A percentile compares a stretch with the other conserved stretches of the same genome.
Conservation (phyloP, 2,797 vertebrate species). For the Poliocrania exsul region DNA sequence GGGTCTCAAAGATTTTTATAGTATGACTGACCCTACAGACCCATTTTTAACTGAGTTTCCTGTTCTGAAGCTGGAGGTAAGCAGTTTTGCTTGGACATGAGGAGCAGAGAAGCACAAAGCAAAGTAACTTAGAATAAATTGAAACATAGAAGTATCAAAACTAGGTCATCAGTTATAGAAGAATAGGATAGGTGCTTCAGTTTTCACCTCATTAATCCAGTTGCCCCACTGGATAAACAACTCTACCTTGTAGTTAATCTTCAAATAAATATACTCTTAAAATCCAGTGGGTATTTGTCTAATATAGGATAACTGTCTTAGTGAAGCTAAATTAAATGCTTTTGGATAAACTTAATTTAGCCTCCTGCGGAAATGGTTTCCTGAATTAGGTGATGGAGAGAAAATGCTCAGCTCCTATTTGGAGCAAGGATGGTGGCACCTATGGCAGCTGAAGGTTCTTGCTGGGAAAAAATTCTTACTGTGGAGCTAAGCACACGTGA, state of each 20-base stretch:
- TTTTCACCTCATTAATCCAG: slow-evolving; percentile 30
- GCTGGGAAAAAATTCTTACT: background rate
- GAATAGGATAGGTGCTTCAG: background rate
- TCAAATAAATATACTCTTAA: slow-evolving; percentile 52
- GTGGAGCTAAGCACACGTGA: background rate
- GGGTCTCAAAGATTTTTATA: background rate
- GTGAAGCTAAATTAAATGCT: slow-evolving; percentile 33
- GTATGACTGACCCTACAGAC: background rate
- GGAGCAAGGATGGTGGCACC: background rate
- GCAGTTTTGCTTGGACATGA: background rate
- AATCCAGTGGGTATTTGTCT: slow-evolving; percentile 23
- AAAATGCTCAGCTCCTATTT: background rate
- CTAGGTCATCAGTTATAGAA: background rate
- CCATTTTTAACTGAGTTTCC: background rate
- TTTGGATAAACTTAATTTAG: slow-evolving; percentile 46
- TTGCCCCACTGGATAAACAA: slow-evolving; percentile 23
- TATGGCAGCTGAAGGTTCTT: background rate
- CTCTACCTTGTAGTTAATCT: slow-evolving; percentile 43
- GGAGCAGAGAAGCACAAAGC: background rate
- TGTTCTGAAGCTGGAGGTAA: background rate
- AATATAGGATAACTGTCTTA: slow-evolving; percentile 43
- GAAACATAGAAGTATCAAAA: background rate
- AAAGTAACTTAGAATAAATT: background rate
- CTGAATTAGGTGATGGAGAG: background rate
- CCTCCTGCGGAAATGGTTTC: background rate